Percentiles rank a stretch among this genome's conserved stretches.
Evolutionary conservation across 2,888 invertebrate species (phyloP).

Genomic region (Hetaerina titia): DNA sequence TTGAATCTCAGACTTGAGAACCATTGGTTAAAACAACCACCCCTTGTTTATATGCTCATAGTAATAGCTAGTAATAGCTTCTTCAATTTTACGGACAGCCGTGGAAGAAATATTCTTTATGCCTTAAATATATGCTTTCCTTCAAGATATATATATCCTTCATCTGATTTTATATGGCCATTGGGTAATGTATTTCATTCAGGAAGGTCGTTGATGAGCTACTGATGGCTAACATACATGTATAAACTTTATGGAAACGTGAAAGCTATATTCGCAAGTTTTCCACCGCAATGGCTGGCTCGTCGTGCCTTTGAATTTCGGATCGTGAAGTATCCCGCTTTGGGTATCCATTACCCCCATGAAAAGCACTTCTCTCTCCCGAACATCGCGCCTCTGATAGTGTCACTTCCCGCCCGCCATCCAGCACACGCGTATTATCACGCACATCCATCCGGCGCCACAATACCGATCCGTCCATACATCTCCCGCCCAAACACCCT

Average conservation of each 20-base stretch:
- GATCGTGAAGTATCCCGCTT: not conserved
- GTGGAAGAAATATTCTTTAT: too few relatives aligned
- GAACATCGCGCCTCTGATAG: slow-evolving; percentile 17
- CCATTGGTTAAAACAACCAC: too few relatives aligned
- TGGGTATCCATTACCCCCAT: not conserved
- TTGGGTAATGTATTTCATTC: not conserved
- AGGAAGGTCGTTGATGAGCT: not conserved
- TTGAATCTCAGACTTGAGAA: too few relatives aligned
- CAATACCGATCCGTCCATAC: not conserved
- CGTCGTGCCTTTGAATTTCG: not conserved
- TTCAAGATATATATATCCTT: too few relatives aligned
- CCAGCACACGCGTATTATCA: not conserved
- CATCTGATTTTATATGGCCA: not conserved
- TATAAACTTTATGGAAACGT: not conserved
- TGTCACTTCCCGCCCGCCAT: not conserved
- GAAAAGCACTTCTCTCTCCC: not conserved
- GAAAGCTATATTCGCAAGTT: not conserved
- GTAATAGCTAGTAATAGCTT: too few relatives aligned
- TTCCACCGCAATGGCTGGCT: not conserved
- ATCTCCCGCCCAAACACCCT: not conserved
- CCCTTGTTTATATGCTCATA: too few relatives aligned
- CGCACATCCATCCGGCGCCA: not conserved
- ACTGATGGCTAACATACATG: not conserved
- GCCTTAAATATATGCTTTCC: too few relatives aligned
- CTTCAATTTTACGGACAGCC: too few relatives aligned